These are phyloP conservation scores for Caracal caracal DNA, from an alignment of 2,113 vertebrate species.

Conservation along the genomic window DNA sequence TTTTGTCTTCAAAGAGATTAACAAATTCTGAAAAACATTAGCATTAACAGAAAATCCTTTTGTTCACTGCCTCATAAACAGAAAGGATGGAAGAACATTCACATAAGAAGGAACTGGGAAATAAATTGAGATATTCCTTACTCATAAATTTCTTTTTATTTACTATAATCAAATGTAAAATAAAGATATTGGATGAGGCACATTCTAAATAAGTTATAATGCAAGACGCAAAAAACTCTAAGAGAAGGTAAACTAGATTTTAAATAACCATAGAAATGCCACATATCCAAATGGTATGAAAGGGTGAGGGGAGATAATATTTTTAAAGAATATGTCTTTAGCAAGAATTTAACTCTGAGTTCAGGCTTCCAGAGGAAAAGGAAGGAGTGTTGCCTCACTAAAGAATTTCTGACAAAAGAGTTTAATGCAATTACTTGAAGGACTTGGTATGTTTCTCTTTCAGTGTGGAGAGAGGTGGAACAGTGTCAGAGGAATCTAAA, in stretches of 20 bases:
- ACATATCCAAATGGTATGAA: background rate
- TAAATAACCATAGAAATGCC: background rate
- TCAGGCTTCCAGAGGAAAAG: background rate
- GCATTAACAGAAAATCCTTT: background rate
- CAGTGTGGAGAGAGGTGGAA: background rate
- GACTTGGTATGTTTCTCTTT: background rate
- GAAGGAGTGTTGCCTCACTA: background rate
- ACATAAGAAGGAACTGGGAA: background rate
- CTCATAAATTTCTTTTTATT: background rate
- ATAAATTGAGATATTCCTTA: background rate
- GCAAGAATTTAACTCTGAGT: background rate
- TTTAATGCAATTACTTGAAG: background rate
- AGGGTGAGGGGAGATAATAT: background rate
- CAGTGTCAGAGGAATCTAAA: background rate
- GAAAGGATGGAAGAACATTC: background rate
- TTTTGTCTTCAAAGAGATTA: background rate
- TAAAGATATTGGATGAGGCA: background rate
- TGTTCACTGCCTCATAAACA: background rate
- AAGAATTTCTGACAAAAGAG: background rate
- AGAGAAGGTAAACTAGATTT: background rate
- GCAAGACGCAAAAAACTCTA: background rate
- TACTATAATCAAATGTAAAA: background rate
- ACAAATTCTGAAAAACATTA: background rate
- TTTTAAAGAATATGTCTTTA: background rate
- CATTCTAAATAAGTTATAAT: background rate